A percentile compares a stretch with the other conserved stretches of the same genome.
Conservation (phyloP, 1,140 invertebrate genomes). For the Cheumatopsyche charites region DNA sequence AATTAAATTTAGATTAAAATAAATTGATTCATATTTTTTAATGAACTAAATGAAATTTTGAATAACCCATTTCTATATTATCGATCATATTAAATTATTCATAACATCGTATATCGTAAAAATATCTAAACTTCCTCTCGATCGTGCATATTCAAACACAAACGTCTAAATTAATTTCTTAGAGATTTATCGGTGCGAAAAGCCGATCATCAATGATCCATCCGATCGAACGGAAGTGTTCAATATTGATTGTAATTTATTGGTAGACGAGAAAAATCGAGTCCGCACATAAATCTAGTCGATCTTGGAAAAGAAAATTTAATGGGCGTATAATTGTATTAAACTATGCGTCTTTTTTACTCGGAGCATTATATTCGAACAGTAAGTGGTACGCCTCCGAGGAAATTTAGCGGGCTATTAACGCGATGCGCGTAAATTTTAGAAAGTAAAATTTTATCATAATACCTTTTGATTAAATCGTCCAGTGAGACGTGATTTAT, state of each 20-base stretch:
- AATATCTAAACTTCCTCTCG: too few relatives aligned
- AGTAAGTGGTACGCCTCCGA: conserved; percentile 9
- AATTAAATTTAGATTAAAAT: too few relatives aligned
- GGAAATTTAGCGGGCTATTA: conserved; percentile 20
- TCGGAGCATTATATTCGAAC: background rate
- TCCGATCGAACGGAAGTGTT: conserved; percentile 2
- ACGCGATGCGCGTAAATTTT: background rate
- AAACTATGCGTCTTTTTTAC: background rate
- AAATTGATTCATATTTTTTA: too few relatives aligned
- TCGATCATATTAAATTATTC: too few relatives aligned
- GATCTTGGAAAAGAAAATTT: conserved; percentile 10
- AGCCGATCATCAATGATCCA: background rate
- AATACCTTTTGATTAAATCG: background rate
- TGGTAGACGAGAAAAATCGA: background rate
- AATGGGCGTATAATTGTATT: conserved; percentile 19
- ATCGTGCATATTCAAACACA: too few relatives aligned
- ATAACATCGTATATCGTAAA: too few relatives aligned
- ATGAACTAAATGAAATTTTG: too few relatives aligned
- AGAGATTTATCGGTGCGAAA: conserved; percentile 11
- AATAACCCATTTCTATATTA: too few relatives aligned
- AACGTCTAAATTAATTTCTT: conserved; percentile 7
- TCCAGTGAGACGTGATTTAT: conserved; percentile 5
- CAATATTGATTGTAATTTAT: conserved; percentile 27
- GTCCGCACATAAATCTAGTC: background rate
- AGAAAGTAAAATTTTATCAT: conserved; percentile 22